Evolutionary conservation across 2,888 invertebrate genomes (phyloP).

Genomic region (Beris morrisii): DNA sequence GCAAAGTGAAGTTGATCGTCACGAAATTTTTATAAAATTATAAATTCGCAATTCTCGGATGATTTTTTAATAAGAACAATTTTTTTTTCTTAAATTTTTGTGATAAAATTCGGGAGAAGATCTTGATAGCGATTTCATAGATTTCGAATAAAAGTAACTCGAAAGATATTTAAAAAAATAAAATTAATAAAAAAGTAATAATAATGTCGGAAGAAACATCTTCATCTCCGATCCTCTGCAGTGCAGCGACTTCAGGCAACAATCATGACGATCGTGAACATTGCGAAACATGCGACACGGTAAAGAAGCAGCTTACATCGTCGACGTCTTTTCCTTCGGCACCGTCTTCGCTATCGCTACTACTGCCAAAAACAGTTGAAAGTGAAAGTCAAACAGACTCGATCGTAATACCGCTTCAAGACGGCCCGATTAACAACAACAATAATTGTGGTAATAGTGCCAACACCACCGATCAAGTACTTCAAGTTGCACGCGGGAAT

Average conservation of each 20-base stretch:
- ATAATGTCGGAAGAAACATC: conserved; percentile 24
- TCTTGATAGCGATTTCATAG: too few species aligned
- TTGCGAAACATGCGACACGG: not conserved
- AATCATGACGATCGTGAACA: conserved; percentile 2
- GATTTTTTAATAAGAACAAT: too few species aligned
- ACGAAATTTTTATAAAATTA: too few species aligned
- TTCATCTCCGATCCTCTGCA: conserved; percentile 6
- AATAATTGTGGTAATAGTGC: not conserved
- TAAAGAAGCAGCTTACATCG: conserved; percentile 11
- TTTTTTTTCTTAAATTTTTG: too few species aligned
- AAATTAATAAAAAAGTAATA: not conserved
- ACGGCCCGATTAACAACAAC: too few species aligned
- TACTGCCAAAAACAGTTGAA: conserved; percentile 35
- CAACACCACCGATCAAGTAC: not conserved
- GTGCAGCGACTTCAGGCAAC: conserved; percentile 9
- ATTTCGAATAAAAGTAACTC: too few species aligned
- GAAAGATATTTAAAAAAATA: too few species aligned
- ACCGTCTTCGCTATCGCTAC: conserved; percentile 9
- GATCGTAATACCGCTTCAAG: not conserved
- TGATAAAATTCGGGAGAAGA: too few species aligned
- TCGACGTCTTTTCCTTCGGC: conserved; percentile 22
- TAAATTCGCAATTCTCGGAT: too few species aligned
- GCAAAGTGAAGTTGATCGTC: too few species aligned
- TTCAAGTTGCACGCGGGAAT: not conserved
- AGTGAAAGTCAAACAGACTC: conserved; percentile 40